phyloP scores from a whole-genome alignment of 2,888 invertebrate species.

The Xestia rhomboidea region DNA sequence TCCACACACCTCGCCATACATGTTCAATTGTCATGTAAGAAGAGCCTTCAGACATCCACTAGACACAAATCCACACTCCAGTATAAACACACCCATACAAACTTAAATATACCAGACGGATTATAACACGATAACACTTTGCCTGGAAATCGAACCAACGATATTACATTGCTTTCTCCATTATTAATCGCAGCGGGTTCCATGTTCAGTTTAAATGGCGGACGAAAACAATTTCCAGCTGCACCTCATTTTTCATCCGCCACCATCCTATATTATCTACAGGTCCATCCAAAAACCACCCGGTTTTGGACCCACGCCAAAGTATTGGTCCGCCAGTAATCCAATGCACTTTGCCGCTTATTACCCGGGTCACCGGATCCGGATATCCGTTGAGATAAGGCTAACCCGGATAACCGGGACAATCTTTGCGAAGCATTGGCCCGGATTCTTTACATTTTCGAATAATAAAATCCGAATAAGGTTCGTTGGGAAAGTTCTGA shows the following conservation, averaged over 20 bases:
- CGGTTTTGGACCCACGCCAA: conserved; percentile 68
- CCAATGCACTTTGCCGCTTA: conserved; percentile 74
- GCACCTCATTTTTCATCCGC: conserved; percentile 3
- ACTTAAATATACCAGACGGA: background rate
- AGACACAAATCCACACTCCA: background rate
- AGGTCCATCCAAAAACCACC: conserved; percentile 24
- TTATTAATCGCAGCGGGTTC: background rate
- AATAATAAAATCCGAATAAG: conserved; percentile 60
- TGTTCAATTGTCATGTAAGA: background rate
- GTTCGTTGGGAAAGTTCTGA: conserved; percentile 6
- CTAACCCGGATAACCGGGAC: conserved; percentile 38
- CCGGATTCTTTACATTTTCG: conserved; percentile 47
- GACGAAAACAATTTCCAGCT: background rate
- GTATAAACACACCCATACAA: background rate
- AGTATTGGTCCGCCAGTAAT: conserved; percentile 62
- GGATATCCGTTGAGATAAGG: conserved; percentile 68
- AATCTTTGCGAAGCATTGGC: conserved; percentile 45
- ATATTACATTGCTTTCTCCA: background rate
- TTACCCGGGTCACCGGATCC: conserved; percentile 75
- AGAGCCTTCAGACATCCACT: background rate
- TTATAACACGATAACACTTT: background rate
- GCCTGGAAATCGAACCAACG: background rate
- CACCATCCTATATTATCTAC: conserved; percentile 13
- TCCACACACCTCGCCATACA: background rate
- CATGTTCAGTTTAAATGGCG: background rate